phyloP scores from a whole-genome alignment of 2,113 vertebrate species.

The Oryzias woworae region DNA sequence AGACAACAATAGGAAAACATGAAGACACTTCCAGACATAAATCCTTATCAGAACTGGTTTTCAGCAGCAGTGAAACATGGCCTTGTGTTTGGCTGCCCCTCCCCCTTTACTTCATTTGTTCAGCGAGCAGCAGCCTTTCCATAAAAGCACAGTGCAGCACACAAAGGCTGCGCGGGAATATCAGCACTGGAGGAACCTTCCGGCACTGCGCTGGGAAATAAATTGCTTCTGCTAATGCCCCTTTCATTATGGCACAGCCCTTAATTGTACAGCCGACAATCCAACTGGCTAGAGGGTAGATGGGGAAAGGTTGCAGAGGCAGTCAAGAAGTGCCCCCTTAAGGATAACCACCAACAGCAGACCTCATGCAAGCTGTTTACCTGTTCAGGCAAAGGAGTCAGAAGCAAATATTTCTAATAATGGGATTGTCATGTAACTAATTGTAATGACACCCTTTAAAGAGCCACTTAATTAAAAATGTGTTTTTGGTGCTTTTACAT shows the following conservation, averaged over 20 bases:
- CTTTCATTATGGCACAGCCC: constrained; percentile 69
- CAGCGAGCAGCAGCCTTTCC: constrained; percentile 35
- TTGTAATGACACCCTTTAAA: too few species aligned
- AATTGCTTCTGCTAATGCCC: constrained; percentile 75
- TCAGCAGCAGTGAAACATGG: constrained; percentile 25
- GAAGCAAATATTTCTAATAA: background rate
- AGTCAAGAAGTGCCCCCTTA: constrained; percentile 6
- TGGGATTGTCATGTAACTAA: too few species aligned
- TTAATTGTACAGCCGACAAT: constrained; percentile 71
- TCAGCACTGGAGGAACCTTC: constrained; percentile 58
- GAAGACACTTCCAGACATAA: background rate
- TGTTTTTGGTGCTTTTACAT: too few species aligned
- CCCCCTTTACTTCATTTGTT: constrained; percentile 33
- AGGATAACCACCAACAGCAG: constrained; percentile 25
- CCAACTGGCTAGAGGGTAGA: constrained; percentile 61
- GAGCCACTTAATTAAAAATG: too few species aligned
- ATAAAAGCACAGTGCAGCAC: constrained; percentile 52
- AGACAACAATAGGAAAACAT: background rate
- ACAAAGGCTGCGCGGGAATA: constrained; percentile 63
- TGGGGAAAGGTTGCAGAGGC: constrained; percentile 43
- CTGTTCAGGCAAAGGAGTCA: constrained; percentile 14
- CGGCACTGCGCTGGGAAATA: constrained; percentile 68
- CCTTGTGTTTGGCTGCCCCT: constrained; percentile 4
- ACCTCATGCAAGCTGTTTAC: constrained; percentile 8
- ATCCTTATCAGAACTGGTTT: constrained; percentile 31